Evolutionary conservation across 1,140 invertebrate species (phyloP), one percentile per base, ranked within the genome.

Genomic region (Nixonia krombeini): DNA sequence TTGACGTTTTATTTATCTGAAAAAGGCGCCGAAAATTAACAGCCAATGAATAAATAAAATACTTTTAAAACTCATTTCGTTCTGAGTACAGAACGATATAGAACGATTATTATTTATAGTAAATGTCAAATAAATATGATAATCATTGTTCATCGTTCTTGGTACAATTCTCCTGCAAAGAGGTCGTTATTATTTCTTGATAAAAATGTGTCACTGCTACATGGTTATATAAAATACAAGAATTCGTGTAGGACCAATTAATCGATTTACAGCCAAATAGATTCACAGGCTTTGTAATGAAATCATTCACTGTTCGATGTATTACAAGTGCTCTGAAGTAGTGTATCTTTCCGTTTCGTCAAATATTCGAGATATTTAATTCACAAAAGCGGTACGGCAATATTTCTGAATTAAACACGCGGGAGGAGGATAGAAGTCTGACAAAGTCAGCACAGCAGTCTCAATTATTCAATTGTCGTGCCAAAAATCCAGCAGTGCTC

Each of bases 1-100:
- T 66, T 62, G 56, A 58, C 64, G 51, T 57, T 38, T 52, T 57
- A 57, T 68, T 28, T 62, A 29, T 57, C 64, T 68, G 17, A 31
- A 42, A 4, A 10, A n/a, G n/a, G n/a, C n/a, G n/a, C n/a, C n/a
- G n/a, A n/a, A n/a, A n/a, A n/a, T n/a, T n/a, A 44, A n/a, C n/a
- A n/a, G n/a, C n/a, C n/a, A n/a, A n/a, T n/a, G n/a, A 56, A 26
- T 10, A 21, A 31, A 31, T 5, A 59, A 57, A 64, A 61, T 44
- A 61, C 13, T 40, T 41, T 12, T 45, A 29, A 51, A 44, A n/a
- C n/a, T n/a, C n/a, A n/a, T n/a, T n/a, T n/a, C n/a, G n/a, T n/a
- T n/a, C n/a, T n/a, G n/a, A n/a, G n/a, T n/a, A n/a, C n/a, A n/a
- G n/a, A n/a, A n/a, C n/a, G n/a, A n/a, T n/a, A n/a, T n/a, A n/a